These are phyloP conservation scores for Nesoenas mayeri DNA, from an alignment of 2,113 vertebrate genomes.

Conservation along the genomic window DNA sequence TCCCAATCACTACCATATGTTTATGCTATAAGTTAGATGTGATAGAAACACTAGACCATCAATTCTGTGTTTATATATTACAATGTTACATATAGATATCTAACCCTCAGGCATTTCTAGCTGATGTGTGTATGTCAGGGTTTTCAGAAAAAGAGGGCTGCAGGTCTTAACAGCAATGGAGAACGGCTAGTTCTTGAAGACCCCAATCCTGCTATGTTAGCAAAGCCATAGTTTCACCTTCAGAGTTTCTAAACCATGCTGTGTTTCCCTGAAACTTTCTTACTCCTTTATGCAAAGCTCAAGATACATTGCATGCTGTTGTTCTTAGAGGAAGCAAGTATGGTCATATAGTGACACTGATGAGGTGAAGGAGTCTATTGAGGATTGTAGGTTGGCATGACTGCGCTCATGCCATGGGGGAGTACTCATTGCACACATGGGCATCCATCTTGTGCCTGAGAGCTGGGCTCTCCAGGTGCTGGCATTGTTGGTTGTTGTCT, in stretches of 20 bases:
- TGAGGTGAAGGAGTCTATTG: neutral
- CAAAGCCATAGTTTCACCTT: neutral
- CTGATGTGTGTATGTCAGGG: neutral
- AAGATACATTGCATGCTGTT: neutral
- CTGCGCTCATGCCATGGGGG: neutral
- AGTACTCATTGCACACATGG: accelerated
- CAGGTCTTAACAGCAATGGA: neutral
- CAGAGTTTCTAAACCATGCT: neutral
- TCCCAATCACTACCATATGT: neutral
- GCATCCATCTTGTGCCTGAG: accelerated
- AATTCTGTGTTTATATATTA: neutral
- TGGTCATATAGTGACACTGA: neutral
- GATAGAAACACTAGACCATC: neutral
- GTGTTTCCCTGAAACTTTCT: neutral
- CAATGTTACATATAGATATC: neutral
- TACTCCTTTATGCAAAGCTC: neutral
- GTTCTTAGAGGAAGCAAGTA: neutral
- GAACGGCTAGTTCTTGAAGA: neutral
- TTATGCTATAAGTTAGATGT: neutral
- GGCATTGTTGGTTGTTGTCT: neutral
- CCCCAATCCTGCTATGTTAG: neutral
- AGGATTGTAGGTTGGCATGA: neutral
- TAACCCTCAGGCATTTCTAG: neutral
- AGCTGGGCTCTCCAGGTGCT: neutral
- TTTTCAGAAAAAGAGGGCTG: neutral